Base-by-base conservation (phyloP, 2,888 invertebrate genomes). In the Paralinhomoeus sp. region DNA sequence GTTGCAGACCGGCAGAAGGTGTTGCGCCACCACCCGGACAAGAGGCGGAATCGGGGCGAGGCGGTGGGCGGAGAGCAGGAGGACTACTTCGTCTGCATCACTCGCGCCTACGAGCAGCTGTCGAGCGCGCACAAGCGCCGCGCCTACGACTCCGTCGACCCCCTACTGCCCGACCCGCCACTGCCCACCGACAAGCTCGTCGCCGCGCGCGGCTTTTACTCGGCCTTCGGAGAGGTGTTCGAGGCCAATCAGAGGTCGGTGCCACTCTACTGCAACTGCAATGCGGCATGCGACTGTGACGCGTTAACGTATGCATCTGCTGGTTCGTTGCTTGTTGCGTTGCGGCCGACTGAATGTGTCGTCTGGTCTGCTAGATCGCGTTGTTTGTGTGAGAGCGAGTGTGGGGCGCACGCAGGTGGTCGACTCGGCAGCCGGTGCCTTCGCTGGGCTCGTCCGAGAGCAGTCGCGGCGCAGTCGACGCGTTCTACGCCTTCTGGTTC, bases 41-140 rank as follows among this genome's bases (percentile, higher is more conserved):
- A 99, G 65, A 75, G 93, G 55, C 80, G 82, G 71, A 48, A 51
- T 37, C 56, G 60, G 43, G 85, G 85, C 2, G 81, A 85, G 64
- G 80, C 81, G 52, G 74, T 84, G 33, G 74, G 77, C 49, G 74
- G 77, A 3, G 87, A 89, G 54, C 82, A 85, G 57, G 69, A 70
- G 45, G 93, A 93, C 67, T 93, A 93, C 66, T 97, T 93, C 65
- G 85, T 89, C 0, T 93, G 93, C 63, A 97, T 99, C 54, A 93
- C 91, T 1, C 82, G 82, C 71, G 58, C 58, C 18, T 60, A 56
- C 47, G 59, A 60, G 45, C 56, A 55, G 47, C 43, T 59, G 3
- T 15, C 23, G 17, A 13, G 57, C 51, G 73, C 77, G 15, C 65
- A 72, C 23, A 81, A 80, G 58, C 72, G 91, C 47, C 72, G 81